These are phyloP conservation scores for Coelinius sp. DNA, from an alignment of 2,888 invertebrate genomes.

Conservation along the genomic window DNA sequence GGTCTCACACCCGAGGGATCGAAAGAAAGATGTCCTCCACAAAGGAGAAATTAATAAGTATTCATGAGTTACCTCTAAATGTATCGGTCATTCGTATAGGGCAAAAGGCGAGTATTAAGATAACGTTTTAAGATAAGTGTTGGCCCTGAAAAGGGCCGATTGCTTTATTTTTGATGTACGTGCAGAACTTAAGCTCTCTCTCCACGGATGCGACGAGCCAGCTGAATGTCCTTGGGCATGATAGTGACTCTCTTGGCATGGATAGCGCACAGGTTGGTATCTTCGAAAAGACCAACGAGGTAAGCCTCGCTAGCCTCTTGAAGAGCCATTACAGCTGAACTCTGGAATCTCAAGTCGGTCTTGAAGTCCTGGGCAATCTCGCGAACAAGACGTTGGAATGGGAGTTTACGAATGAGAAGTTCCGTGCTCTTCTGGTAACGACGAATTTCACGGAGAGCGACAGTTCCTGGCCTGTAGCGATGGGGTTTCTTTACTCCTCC, in stretches of 20 bases:
- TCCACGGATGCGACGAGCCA: conserved; percentile 68
- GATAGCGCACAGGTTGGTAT: conserved; percentile 85
- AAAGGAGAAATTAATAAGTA: no score
- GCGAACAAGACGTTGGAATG: neutral
- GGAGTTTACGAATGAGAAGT: conserved; percentile 77
- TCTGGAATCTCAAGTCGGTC: neutral
- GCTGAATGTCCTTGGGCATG: conserved; percentile 77
- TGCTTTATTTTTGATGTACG: conserved; percentile 61
- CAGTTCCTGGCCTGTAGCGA: conserved; percentile 79
- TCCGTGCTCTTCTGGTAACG: conserved; percentile 84
- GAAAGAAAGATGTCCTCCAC: no score
- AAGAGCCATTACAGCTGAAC: conserved; percentile 72
- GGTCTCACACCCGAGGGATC: no score
- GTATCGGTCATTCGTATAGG: neutral
- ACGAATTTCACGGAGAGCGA: conserved; percentile 80
- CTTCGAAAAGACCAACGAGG: conserved; percentile 81
- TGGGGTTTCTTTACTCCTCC: conserved; percentile 83
- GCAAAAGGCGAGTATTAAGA: neutral
- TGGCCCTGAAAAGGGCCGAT: conserved; percentile 37
- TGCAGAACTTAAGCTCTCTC: conserved; percentile 77
- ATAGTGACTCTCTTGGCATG: conserved; percentile 81
- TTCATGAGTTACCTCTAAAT: no score
- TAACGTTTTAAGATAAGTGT: neutral
- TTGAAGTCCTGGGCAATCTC: neutral
- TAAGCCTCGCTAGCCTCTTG: conserved; percentile 77